Percentiles rank a stretch among this genome's conserved stretches.
Evolutionary conservation across 2,888 invertebrate genomes (phyloP).

Genomic region (Platypus cylindrus): DNA sequence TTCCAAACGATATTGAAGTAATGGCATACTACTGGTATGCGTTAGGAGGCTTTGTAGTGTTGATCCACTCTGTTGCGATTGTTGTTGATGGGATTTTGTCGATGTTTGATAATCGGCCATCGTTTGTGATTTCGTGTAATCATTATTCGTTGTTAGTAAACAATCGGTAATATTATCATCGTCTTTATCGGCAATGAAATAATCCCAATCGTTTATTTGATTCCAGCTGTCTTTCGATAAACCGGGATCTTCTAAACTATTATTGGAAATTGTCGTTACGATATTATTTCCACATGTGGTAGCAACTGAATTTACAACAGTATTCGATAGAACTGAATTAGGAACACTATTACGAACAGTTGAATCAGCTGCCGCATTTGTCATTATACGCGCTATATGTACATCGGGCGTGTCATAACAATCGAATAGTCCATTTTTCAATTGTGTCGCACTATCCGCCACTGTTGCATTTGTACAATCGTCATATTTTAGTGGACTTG

Average conservation of each 20-base stretch:
- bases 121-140: conserved; percentile 33
- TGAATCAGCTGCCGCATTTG: conserved; percentile 79
- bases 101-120: conserved; percentile 38
- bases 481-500: conserved; percentile 37
- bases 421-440: conserved; percentile 43
- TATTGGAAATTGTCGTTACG: conserved; percentile 31
- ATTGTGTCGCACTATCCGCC: conserved; percentile 35
- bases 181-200: conserved; percentile 63
- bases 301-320: no score
- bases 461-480: conserved; percentile 41
- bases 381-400: conserved; percentile 76
- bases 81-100: conserved; percentile 28
- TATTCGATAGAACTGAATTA: no score
- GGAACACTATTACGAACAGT: conserved; percentile 73
- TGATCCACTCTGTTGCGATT: conserved; percentile 45
- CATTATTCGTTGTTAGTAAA: conserved; percentile 48
- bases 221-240: conserved; percentile 77
- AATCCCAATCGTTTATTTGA: conserved; percentile 80
- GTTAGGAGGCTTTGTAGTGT: conserved; percentile 66
- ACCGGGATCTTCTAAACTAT: conserved; percentile 51
- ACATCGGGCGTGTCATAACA: conserved; percentile 67
- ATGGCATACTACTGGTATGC: conserved; percentile 68
- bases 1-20: conserved; percentile 68
- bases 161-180: conserved; percentile 57
- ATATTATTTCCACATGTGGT: no score